phyloP scores from a whole-genome alignment of 2,113 vertebrate species.

The Oreochromis niloticus region DNA sequence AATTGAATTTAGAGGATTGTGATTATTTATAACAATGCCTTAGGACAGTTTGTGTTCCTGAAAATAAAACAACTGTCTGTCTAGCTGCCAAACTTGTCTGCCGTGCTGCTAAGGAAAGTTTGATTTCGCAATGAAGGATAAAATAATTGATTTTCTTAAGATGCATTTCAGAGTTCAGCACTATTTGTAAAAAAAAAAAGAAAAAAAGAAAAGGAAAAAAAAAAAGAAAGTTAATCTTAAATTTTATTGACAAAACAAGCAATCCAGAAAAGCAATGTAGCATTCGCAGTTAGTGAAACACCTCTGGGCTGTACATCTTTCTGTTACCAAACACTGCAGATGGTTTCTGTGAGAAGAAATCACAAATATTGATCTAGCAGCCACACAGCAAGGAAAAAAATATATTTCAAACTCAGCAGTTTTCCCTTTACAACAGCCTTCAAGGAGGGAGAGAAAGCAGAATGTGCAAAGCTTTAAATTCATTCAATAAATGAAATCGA shows the following conservation, averaged over 20 bases:
- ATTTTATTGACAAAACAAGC: constrained; percentile 13
- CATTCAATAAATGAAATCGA: not conserved
- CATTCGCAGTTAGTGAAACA: not conserved
- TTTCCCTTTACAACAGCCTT: not conserved
- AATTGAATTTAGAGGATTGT: constrained; percentile 11
- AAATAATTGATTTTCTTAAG: not conserved
- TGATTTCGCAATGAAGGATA: not conserved
- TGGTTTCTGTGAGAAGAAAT: not conserved
- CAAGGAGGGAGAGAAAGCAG: not conserved
- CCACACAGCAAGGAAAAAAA: not conserved
- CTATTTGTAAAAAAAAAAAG: not conserved
- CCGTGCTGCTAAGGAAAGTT: not conserved
- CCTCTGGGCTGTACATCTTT: not conserved
- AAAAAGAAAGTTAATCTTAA: not conserved
- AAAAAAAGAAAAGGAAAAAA: too few relatives aligned
- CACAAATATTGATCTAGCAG: not conserved
- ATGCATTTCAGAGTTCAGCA: not conserved
- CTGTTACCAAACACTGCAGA: not conserved
- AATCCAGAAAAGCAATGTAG: constrained; percentile 1
- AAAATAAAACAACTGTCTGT: not conserved
- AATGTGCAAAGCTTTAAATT: not conserved
- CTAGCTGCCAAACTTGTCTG: not conserved
- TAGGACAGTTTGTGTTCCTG: not conserved
- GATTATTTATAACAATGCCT: constrained; percentile 18
- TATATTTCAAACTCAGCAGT: not conserved